Base-by-base conservation (phyloP, 2,888 invertebrate species). In the Cordilura impudica region DNA sequence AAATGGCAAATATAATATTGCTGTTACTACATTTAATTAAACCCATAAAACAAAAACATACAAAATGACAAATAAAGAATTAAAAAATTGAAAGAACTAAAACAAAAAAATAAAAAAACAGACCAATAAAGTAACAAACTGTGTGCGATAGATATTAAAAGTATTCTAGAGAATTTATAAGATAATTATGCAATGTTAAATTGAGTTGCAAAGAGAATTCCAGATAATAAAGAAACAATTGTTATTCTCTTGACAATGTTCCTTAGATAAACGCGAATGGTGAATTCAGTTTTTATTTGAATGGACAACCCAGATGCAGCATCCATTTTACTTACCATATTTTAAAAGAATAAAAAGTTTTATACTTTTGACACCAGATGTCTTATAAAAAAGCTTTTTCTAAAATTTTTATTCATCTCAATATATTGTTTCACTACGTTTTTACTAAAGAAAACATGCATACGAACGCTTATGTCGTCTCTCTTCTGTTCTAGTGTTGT, bases 61-160 rank as follows among this genome's bases (percentile, higher is more conserved):
- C 3, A 54, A n/a, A 45, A 14, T 8, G 4, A 16, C 10, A 26
- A 19, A 43, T 47, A 4, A 39, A 19, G 6, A 19, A 58, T 23
- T 19, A 23, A 10, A 53, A 23, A 18, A 21, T 21, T 10, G 31
- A 29, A 53, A 67, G 39, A 16, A 16, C 31, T 49, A 14, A n/a
- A 67, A 67, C 58, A 51, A 43, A 53, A 10, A 54, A 53, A 23
- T 21, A 49, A 29, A 58, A 61, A 23, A 29, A 63, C n/a, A n/a
- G n/a, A n/a, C 8, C n/a, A 49, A 19, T n/a, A n/a, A n/a, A n/a
- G n/a, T n/a, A n/a, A 61, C 43, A 16, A 29, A 14, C 10, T 18
- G 53, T 35, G 54, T 54, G 47, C 56, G 16, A 23, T 35, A 35
- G 21, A 53, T 29, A 19, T 31, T 39, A 47, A 61, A 12, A 26